Conservation (phyloP, 2,113 vertebrate genomes). For the Hippolais icterina region DNA sequence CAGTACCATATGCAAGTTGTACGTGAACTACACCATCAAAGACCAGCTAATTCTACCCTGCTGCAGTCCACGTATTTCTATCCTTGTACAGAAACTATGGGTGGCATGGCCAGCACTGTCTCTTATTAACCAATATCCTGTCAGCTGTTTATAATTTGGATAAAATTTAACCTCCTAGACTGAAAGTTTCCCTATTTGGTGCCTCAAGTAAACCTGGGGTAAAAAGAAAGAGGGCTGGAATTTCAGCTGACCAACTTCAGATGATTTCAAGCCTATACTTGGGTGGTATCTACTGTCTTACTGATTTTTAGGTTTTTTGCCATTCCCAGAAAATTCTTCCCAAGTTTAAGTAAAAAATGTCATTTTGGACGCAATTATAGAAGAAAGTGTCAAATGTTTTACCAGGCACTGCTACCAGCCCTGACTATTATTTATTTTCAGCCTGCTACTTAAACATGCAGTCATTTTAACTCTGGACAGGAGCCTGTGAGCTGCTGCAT, state of each 20-base stretch:
- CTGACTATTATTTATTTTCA: not conserved
- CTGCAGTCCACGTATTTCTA: not conserved
- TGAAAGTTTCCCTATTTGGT: not conserved
- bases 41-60: not conserved
- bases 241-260: not conserved
- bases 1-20: not conserved
- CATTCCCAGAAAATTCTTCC: not conserved
- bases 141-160: slow-evolving; percentile 17
- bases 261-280: not conserved
- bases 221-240: not conserved
- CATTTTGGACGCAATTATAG: not conserved
- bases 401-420: not conserved
- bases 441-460: not conserved
- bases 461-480: not conserved
- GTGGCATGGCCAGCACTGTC: not conserved
- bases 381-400: not conserved
- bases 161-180: not conserved
- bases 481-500: not conserved
- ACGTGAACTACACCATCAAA: not conserved
- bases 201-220: not conserved
- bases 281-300: not conserved
- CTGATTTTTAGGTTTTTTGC: not conserved
- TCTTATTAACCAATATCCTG: slow-evolving; percentile 30
- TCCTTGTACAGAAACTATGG: not conserved
- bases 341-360: not conserved